These are phyloP conservation scores for Papilio helenus DNA, from an alignment of 1,140 invertebrate species.

Conservation along the genomic window DNA sequence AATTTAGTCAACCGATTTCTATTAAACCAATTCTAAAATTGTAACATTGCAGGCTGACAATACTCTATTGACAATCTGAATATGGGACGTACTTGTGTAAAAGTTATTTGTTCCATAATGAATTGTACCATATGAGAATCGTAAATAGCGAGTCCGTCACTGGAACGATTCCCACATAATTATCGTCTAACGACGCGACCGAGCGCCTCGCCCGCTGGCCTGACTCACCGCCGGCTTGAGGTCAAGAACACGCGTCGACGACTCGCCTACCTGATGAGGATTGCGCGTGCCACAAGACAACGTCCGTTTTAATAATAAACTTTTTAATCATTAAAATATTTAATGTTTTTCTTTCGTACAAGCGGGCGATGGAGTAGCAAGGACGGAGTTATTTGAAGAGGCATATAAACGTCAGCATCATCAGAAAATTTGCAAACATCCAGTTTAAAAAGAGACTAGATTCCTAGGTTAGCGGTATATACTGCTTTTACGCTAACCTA, in stretches of 20 bases:
- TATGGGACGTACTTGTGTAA: constrained; percentile 17
- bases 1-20: neutral
- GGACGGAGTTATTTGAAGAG: no score
- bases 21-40: neutral
- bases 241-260: constrained; percentile 68
- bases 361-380: neutral
- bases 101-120: constrained; percentile 29
- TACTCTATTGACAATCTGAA: constrained; percentile 12
- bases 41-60: neutral
- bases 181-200: constrained; percentile 44
- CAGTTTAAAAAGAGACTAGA: neutral
- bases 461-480: no score
- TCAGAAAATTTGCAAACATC: no score
- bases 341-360: neutral
- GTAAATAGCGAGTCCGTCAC: constrained; percentile 32
- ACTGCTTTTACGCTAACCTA: no score
- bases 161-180: constrained; percentile 57
- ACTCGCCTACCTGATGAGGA: constrained; percentile 65
- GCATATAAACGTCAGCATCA: no score
- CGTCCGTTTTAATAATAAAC: constrained; percentile 6
- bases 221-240: constrained; percentile 63
- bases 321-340: constrained; percentile 3
- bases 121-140: constrained; percentile 23
- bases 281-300: constrained; percentile 63
- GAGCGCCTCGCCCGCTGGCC: neutral